Conservation (phyloP, 1,140 invertebrate genomes). For the Oedothorax gibbosus region DNA sequence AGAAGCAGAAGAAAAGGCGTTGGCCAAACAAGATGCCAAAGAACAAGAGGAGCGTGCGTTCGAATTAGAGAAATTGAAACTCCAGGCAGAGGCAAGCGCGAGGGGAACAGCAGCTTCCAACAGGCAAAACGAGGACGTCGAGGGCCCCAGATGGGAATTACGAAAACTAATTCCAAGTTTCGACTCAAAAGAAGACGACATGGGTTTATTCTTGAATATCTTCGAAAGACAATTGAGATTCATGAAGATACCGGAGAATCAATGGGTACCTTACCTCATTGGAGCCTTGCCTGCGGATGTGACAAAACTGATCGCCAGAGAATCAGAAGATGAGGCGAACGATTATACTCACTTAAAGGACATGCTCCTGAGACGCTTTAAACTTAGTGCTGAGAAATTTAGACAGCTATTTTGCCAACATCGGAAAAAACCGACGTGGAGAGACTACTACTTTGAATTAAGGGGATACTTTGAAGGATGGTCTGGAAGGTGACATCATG, state of each 20-base stretch:
- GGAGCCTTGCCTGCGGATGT: not conserved
- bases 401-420: not conserved
- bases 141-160: not conserved
- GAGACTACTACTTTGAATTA: constrained; percentile 24
- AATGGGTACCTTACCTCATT: not conserved
- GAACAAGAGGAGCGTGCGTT: no score
- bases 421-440: not conserved
- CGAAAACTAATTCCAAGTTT: constrained; percentile 15
- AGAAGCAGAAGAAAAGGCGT: no score
- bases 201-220: not conserved
- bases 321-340: not conserved
- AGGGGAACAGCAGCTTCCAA: not conserved
- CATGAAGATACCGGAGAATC: constrained; percentile 1
- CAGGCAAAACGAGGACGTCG: not conserved
- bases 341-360: not conserved
- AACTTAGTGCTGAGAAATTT: constrained; percentile 8
- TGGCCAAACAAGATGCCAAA: no score
- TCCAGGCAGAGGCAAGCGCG: not conserved
- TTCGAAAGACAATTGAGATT: constrained; percentile 2
- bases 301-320: not conserved
- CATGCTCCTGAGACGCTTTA: not conserved
- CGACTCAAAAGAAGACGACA: constrained; percentile 21
- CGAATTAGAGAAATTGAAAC: not conserved
- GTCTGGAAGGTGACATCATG: no score
- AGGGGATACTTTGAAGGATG: constrained; percentile 24